phyloP scores from a whole-genome alignment of 2,113 vertebrate genomes.

The Cryptoleucopteryx plumbea region DNA sequence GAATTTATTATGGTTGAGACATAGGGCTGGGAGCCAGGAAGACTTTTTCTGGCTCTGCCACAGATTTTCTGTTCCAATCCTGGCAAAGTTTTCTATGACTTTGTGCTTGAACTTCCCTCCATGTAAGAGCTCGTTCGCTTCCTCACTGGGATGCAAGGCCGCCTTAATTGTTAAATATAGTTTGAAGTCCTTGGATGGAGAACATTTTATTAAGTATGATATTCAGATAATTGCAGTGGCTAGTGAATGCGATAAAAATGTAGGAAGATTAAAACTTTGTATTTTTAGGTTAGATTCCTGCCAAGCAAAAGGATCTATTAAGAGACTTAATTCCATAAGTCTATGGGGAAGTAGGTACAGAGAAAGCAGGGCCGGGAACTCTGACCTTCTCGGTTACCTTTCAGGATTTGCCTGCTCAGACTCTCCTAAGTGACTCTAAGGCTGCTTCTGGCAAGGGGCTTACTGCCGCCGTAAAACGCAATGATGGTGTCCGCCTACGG shows the following conservation, averaged over 20 bases:
- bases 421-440: accelerated
- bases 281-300: background rate
- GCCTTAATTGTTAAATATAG: background rate
- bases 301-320: background rate
- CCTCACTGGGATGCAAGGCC: background rate
- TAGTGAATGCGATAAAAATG: background rate
- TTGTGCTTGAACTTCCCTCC: background rate
- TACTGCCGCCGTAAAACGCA: accelerated
- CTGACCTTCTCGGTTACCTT: background rate
- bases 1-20: background rate
- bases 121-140: accelerated
- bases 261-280: background rate
- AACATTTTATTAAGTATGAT: background rate
- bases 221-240: background rate
- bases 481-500: accelerated
- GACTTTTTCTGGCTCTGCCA: background rate
- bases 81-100: background rate
- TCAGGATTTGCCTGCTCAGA: background rate
- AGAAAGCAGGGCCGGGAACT: background rate
- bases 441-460: background rate
- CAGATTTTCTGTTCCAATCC: background rate
- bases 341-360: background rate
- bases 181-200: background rate
- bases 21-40: background rate
- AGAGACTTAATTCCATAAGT: background rate